Evolutionary conservation across 2,888 invertebrate species (phyloP).

Genomic region (Cataglyphis albicans): DNA sequence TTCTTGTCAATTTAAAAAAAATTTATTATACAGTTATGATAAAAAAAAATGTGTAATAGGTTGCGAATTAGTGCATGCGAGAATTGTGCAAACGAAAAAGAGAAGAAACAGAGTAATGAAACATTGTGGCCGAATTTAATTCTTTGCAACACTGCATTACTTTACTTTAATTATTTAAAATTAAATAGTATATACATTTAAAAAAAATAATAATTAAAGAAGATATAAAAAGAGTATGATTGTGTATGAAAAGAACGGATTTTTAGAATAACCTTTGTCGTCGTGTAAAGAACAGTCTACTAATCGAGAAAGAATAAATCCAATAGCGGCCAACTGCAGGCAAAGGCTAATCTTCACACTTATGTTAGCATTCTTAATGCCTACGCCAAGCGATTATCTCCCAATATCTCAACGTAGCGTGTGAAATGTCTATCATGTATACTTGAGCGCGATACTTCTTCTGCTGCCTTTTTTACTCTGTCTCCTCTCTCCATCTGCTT

Average conservation of each 20-base stretch:
- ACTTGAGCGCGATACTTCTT: conserved; percentile 39
- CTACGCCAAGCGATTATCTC: conserved; percentile 57
- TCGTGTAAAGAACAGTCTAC: background rate
- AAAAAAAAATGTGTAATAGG: background rate
- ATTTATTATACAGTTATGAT: background rate
- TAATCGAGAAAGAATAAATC: background rate
- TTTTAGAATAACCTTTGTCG: background rate
- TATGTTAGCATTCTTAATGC: background rate
- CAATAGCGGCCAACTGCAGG: background rate
- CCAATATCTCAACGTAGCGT: conserved; percentile 61
- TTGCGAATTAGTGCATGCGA: background rate
- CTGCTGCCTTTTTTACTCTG: conserved; percentile 35
- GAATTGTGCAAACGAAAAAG: background rate
- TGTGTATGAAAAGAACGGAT: background rate
- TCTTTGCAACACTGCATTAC: no score
- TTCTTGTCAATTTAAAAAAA: background rate
- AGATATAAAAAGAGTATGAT: background rate
- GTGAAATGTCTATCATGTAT: conserved; percentile 44
- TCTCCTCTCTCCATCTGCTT: conserved; percentile 62
- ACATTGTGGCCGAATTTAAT: background rate
- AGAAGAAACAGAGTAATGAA: background rate
- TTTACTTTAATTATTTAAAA: no score
- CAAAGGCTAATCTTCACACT: conserved; percentile 8
- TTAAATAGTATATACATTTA: no score
- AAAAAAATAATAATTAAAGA: background rate